Evolutionary conservation across 2,888 invertebrate species (phyloP).

Genomic region (Eupithecia tripunctaria): DNA sequence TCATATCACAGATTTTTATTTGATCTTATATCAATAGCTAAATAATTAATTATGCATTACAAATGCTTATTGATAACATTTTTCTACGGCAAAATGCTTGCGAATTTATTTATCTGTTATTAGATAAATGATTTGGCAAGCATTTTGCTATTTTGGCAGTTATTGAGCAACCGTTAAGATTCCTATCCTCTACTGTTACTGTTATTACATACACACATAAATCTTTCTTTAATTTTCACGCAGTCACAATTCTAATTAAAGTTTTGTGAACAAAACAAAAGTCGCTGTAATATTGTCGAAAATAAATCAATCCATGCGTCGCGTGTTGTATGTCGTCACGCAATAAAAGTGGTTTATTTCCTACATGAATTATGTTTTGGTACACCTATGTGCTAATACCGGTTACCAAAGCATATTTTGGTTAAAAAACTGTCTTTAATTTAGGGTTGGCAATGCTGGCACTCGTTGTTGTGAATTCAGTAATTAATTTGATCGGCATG

Average conservation of each 20-base stretch:
- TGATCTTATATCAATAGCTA: neutral
- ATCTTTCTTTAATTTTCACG: slow-evolving; percentile 42
- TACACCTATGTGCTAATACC: slow-evolving; percentile 13
- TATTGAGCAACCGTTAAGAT: neutral
- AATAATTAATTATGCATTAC: neutral
- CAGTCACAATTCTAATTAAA: slow-evolving; percentile 59
- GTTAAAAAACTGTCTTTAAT: neutral
- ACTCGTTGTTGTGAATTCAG: too few species aligned
- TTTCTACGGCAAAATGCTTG: neutral
- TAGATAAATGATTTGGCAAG: too few species aligned
- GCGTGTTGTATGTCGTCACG: slow-evolving; percentile 70
- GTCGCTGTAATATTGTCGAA: slow-evolving; percentile 53
- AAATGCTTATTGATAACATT: neutral
- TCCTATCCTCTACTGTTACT: neutral
- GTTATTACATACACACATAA: slow-evolving; percentile 8
- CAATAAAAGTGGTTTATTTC: slow-evolving; percentile 64
- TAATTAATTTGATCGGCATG: too few species aligned
- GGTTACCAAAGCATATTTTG: neutral
- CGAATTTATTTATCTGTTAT: neutral
- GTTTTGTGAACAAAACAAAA: slow-evolving; percentile 56
- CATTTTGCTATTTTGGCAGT: too few species aligned
- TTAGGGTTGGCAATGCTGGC: too few species aligned
- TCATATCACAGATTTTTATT: neutral
- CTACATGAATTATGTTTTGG: slow-evolving; percentile 56
- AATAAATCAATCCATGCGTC: slow-evolving; percentile 68